Percentiles rank a stretch among this genome's conserved stretches.
These are phyloP conservation scores for Holacanthella duospinosa DNA, from an alignment of 2,888 invertebrate species.

Conservation along the genomic window DNA sequence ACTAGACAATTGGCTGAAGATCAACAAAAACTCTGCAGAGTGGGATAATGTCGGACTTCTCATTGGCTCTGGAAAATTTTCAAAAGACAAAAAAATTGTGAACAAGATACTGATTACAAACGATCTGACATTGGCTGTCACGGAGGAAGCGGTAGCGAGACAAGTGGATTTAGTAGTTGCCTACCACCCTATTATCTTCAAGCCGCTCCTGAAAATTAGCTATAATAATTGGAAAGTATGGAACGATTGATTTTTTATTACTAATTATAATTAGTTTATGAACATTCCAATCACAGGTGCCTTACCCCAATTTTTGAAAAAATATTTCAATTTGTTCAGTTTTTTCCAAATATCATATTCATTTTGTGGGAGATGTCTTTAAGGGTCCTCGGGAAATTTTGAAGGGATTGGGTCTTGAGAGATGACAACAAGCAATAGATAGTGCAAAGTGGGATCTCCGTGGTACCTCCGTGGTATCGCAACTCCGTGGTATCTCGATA, in stretches of 20 bases:
- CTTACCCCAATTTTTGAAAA: too few species aligned
- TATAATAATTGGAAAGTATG: slow-evolving; percentile 55
- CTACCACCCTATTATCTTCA: slow-evolving; percentile 93
- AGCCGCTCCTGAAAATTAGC: slow-evolving; percentile 65
- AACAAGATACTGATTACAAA: slow-evolving; percentile 71
- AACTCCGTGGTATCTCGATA: too few species aligned
- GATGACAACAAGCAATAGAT: too few species aligned
- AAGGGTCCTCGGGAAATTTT: too few species aligned
- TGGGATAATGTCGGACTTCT: slow-evolving; percentile 95
- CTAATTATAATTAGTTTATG: too few species aligned
- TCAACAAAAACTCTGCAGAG: slow-evolving; percentile 50
- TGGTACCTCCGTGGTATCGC: too few species aligned
- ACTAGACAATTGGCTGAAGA: slow-evolving; percentile 29
- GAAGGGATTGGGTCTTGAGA: too few species aligned
- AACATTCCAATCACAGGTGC: too few species aligned
- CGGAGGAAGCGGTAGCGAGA: slow-evolving; percentile 62
- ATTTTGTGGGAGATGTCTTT: too few species aligned
- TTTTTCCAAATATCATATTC: too few species aligned
- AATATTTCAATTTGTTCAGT: too few species aligned
- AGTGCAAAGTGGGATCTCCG: too few species aligned
- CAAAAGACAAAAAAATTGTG: slow-evolving; percentile 50
- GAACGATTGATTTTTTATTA: slow-evolving; percentile 14
- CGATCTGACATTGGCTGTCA: slow-evolving; percentile 79
- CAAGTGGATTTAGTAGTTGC: slow-evolving; percentile 71
- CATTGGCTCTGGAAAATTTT: slow-evolving; percentile 44